These are phyloP conservation scores for Brevimyrus niger DNA, from an alignment of 2,113 vertebrate species.

Conservation along the genomic window DNA sequence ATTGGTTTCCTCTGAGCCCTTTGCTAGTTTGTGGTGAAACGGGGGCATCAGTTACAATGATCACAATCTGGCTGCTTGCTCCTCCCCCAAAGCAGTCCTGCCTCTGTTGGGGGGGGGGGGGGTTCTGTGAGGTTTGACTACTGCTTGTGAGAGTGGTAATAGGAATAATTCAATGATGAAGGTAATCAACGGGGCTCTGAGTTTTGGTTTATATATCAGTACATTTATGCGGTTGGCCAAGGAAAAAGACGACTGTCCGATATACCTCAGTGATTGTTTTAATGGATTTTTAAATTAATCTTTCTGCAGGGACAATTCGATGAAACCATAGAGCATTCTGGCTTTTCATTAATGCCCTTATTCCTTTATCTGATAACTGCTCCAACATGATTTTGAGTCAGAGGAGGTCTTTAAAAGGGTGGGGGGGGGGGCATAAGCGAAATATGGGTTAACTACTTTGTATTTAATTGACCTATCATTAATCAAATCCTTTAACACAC, in stretches of 20 bases:
- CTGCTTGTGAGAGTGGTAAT: background rate
- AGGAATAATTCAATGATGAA: background rate
- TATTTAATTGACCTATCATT: background rate
- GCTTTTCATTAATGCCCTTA: background rate
- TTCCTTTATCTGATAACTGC: conserved; percentile 11
- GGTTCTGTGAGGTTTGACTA: background rate
- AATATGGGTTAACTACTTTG: background rate
- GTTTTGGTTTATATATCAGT: background rate
- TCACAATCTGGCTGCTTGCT: background rate
- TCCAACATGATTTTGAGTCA: conserved; percentile 7
- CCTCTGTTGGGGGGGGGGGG: background rate
- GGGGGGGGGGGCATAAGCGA: background rate
- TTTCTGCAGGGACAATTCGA: background rate
- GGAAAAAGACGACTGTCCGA: background rate
- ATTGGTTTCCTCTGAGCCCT: background rate
- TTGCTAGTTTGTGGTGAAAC: background rate
- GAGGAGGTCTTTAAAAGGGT: background rate
- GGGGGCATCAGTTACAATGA: background rate
- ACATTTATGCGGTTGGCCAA: background rate
- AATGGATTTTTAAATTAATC: conserved; percentile 18
- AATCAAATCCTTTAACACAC: background rate
- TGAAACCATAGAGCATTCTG: background rate
- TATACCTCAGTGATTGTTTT: conserved; percentile 4
- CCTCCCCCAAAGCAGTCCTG: background rate
- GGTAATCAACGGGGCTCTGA: background rate